Base-by-base conservation (phyloP, 2,888 invertebrate species). In the Caenorhabditis sulstoni region DNA sequence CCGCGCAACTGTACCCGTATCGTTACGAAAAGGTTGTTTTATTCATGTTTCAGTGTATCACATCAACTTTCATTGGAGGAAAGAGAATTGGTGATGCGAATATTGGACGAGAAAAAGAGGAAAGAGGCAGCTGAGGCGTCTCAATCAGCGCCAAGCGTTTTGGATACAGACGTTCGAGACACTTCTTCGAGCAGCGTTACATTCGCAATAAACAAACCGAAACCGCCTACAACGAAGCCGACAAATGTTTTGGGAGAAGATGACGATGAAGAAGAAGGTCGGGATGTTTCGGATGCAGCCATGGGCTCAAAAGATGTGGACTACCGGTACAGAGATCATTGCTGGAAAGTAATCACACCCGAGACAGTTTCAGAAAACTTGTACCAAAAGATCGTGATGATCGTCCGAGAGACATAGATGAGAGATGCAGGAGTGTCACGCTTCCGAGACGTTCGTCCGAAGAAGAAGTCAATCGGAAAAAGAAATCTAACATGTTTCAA, bases 341-440 rank as follows among this genome's bases (percentile, higher is more conserved):
- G n/a, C n/a, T n/a, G 23, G 58, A 47, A 29, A 59, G 35, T 29
- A n/a, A n/a, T n/a, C n/a, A n/a, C n/a, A n/a, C 29, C 29, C 7
- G 29, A 29, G 4, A 29, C 29, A 29, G 29, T 29, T 29, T 7
- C 3, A n/a, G n/a, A n/a, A n/a, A n/a, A n/a, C n/a, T n/a, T n/a
- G n/a, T 49, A 11, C 18, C 50, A 4, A 35, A 64, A 23, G 52
- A 64, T 44, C 64, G 64, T 0, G 52, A 64, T 22, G 64, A 64
- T 44, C 64, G 64, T 29, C 44, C 14, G 35, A 50, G 41, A 49
- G 67, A 67, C 22, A 59, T 22, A 9, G 59, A 70, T 41, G 53
- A 61, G 8, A 18, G 55, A 8, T 14, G 29, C 45, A 14, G 7
- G 2, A 44, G 41, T 8, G 55, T 66, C 18, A 55, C 66, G 1